These are phyloP conservation scores for Hylyphantes graminicola DNA, from an alignment of 1,140 invertebrate species.

Conservation along the genomic window DNA sequence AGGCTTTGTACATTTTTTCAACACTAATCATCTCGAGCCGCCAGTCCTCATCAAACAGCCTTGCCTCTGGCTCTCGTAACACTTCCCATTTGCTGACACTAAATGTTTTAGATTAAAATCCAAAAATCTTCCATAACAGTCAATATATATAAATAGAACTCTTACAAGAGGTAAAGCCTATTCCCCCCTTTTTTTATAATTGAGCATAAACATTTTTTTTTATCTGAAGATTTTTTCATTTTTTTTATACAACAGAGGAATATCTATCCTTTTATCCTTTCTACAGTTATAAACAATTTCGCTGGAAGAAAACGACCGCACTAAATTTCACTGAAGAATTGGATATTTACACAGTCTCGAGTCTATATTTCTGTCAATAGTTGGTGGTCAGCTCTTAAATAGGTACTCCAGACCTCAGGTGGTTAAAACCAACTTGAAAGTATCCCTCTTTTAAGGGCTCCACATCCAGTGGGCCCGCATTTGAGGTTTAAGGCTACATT, in stretches of 20 bases:
- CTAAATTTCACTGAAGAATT: too few species aligned
- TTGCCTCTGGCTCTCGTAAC: conserved; percentile 11
- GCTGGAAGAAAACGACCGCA: too few species aligned
- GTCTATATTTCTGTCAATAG: too few species aligned
- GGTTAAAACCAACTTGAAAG: too few species aligned
- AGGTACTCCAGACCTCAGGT: too few species aligned
- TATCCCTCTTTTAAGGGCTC: too few species aligned
- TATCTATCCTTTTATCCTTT: too few species aligned
- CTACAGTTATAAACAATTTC: too few species aligned
- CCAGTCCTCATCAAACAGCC: conserved; percentile 7
- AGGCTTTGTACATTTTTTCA: conserved; percentile 53
- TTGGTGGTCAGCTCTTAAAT: too few species aligned
- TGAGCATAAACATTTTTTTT: conserved; percentile 21
- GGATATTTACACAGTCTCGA: too few species aligned
- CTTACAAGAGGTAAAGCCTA: conserved; percentile 16
- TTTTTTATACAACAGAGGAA: background rate
- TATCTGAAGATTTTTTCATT: background rate
- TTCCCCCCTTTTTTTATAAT: conserved; percentile 16
- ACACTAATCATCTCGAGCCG: conserved; percentile 26
- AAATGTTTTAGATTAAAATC: conserved; percentile 39
- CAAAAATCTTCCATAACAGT: conserved; percentile 13
- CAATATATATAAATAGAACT: conserved; percentile 36
- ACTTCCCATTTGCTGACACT: background rate
- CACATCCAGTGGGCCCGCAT: too few species aligned
- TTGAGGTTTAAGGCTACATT: too few species aligned